Base-by-base conservation (phyloP, 2,113 vertebrate species). In the Scopus umbretta region DNA sequence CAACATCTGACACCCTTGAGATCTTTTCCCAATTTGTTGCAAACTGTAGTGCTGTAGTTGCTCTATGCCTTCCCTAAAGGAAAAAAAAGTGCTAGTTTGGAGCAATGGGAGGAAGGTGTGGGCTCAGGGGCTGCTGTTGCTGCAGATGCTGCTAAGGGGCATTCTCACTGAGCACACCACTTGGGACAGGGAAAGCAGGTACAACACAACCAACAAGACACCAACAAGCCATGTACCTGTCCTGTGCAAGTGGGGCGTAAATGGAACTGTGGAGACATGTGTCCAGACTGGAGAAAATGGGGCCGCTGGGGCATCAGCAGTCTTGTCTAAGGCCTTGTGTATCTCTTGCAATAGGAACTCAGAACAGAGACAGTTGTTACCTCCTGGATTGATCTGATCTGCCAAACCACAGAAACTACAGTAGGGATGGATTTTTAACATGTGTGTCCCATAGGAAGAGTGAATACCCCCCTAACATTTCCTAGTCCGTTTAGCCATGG, bases 201-300 rank as follows among this genome's bases (percentile, higher is more conserved):
- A 43, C 32, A 38, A 47, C 42, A 25, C 26, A 43, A 50, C 9
- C 14, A 29, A 14, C 2, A 20, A 26, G 58, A 23, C 14, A 5
- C 5, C 47, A 45, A 6, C 1, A 30, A 29, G 52, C 18, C 55
- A 19, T 5, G 2, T 50, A 5, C 42, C 66, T 38, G 43, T 47
- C 17, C 49, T 32, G 30, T 16, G 49, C 45, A 8, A 0, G 0
- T 1, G 10, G 32, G 22, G 20, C 8, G 3, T 34, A 38, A 49
- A 25, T 7, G 8, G 38, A 80, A 13, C 40, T 16, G 22, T 16
- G 36, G 27, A 52, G 9, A 38, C 23, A 15, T 3, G 22, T 5
- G 43, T 27, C 58, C 59, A 43, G 53, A 65, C 15, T 1, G 2
- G 58, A 73, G 45, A 34, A 84, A 72, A 42, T 0, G 1, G 23